phyloP scores from a whole-genome alignment of 2,888 invertebrate species.

The Dolichopus griseipennis region DNA sequence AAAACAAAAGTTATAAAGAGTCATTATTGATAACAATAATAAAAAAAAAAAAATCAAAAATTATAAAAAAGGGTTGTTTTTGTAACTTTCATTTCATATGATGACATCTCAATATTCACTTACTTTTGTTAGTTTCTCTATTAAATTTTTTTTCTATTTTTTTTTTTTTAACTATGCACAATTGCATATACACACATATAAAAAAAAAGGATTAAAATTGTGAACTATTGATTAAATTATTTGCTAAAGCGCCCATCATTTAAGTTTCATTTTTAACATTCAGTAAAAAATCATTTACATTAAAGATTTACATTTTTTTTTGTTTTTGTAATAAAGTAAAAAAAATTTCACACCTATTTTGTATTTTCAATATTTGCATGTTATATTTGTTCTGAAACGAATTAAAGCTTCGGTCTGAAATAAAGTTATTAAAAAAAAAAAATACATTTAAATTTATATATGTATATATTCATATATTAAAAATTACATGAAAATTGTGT shows the following conservation, averaged over 20 bases:
- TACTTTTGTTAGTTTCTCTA: too few species aligned
- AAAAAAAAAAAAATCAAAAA: not conserved
- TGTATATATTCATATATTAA: not conserved
- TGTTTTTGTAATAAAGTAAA: not conserved
- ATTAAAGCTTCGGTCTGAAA: not conserved
- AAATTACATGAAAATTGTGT: not conserved
- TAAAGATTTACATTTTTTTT: not conserved
- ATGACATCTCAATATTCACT: conserved; percentile 18
- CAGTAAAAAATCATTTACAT: not conserved
- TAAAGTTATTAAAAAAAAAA: too few species aligned
- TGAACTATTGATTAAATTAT: not conserved
- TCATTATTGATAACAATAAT: not conserved
- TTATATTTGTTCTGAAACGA: conserved; percentile 15
- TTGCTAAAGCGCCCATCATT: too few species aligned
- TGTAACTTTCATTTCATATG: conserved; percentile 12
- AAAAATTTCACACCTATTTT: conserved; percentile 17
- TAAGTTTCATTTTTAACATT: too few species aligned
- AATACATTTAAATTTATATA: not conserved
- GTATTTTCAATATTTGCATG: conserved; percentile 19
- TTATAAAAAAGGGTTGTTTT: conserved; percentile 14
- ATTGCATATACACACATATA: not conserved
- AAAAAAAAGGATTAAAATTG: conserved; percentile 16
- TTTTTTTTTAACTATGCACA: too few species aligned
- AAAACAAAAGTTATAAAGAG: not conserved
- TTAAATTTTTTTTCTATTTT: too few species aligned